Percentiles rank a stretch among this genome's conserved stretches.
These are phyloP conservation scores for Papilio xuthus DNA, from an alignment of 1,140 invertebrate species.

Conservation along the genomic window DNA sequence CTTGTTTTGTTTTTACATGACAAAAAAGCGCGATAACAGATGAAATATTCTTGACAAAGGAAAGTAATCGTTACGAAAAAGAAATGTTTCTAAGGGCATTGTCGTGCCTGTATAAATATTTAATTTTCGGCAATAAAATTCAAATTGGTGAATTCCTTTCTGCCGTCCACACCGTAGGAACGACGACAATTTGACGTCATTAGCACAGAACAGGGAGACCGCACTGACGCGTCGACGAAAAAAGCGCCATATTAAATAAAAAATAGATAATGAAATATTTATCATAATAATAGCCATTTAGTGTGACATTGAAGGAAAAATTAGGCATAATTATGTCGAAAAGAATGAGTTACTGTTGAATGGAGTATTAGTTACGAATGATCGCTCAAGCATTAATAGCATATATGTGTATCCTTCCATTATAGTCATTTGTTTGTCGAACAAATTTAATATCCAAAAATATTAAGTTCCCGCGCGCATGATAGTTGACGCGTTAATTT, in stretches of 20 bases:
- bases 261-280: conserved; percentile 39
- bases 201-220: conserved; percentile 68
- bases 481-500: not conserved
- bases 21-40: not conserved
- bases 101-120: conserved; percentile 62
- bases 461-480: not conserved
- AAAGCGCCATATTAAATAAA: conserved; percentile 59
- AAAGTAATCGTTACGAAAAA: not conserved
- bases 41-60: not conserved
- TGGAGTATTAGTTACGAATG: conserved; percentile 23
- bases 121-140: conserved; percentile 59
- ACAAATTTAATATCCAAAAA: not conserved
- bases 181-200: conserved; percentile 68
- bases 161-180: conserved; percentile 60
- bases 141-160: conserved; percentile 61
- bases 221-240: conserved; percentile 58
- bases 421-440: not conserved
- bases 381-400: conserved; percentile 29
- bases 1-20: not conserved
- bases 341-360: conserved; percentile 20
- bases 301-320: conserved; percentile 23
- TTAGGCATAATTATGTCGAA: conserved; percentile 36
- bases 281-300: conserved; percentile 36
- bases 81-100: conserved; percentile 49
- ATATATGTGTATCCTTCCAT: conserved; percentile 26